Conservation (phyloP, 2,888 invertebrate species). For the Salticus scenicus region DNA sequence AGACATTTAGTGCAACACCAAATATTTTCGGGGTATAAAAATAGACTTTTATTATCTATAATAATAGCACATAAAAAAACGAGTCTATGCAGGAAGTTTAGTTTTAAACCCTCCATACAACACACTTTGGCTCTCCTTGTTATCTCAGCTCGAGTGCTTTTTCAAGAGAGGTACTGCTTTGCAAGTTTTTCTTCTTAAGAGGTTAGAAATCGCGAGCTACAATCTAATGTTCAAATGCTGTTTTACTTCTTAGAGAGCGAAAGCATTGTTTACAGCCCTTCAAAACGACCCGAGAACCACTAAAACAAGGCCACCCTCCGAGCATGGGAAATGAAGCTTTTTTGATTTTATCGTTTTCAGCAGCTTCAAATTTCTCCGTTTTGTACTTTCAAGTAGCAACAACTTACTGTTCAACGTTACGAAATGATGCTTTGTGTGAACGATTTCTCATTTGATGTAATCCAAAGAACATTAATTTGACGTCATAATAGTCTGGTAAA, state of each 20-base stretch:
- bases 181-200: neutral
- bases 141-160: neutral
- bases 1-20: no score
- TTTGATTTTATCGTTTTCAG: neutral
- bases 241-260: neutral
- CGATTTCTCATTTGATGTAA: no score
- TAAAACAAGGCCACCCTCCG: neutral
- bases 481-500: no score
- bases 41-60: no score
- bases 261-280: neutral
- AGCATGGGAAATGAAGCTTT: neutral
- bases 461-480: no score
- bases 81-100: no score
- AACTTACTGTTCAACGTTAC: no score
- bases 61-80: no score
- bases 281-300: neutral
- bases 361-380: neutral
- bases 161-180: neutral
- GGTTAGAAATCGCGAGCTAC: neutral
- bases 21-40: no score
- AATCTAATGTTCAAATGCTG: neutral
- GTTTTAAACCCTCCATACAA: neutral
- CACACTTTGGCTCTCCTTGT: neutral
- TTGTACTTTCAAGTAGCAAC: no score
- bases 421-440: no score